Evolutionary conservation across 2,888 invertebrate genomes (phyloP), one percentile per base, ranked within the genome.

Genomic region (Xestobium rufovillosum): DNA sequence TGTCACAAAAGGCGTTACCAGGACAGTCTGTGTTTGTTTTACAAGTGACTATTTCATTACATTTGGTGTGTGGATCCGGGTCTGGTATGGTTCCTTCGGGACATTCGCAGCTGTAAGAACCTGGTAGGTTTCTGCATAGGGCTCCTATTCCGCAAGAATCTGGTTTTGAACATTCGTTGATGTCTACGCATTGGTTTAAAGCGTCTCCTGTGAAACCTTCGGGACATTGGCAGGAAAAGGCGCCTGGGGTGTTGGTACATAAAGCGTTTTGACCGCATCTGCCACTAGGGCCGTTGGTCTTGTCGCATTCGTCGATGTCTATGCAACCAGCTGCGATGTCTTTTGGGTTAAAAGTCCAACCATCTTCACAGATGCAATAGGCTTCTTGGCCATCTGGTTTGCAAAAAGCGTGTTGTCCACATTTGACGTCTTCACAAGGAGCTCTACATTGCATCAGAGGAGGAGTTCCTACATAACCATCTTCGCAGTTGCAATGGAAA

Each of bases 231-330:
- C 92, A 92, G 25, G 71, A 71, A 53, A 78, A 92, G 45, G 82
- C 77, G 35, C 92, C 92, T 3, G 80, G 78, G 3, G 76, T 71
- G 55, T 92, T 92, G 9, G 78, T 76, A 56, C 92, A 92, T 6
- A 76, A 67, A 4, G 91, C 83, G 55, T 89, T 84, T 44, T 71
- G 69, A n/a, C 89, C 91, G 62, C 92, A 92, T 48, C 82, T 75
- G 33, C 89, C 88, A 31, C 76, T 82, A 1, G 82, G 80, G 15
- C 87, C 87, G 45, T 83, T 76, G 13, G 76, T 66, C 34, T 71
- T 65, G 56, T 90, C 87, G 59, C 95, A 95, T 68, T 95, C 95
- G 61, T 95, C 77, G 45, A 95, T 81, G 66, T 95, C 94, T 78
- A 90, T 75, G 59, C 92, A 92, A 39, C 92, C 92, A 28, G 88